Conservation (phyloP, 2,113 vertebrate genomes). For the Amblyornis subalaris region DNA sequence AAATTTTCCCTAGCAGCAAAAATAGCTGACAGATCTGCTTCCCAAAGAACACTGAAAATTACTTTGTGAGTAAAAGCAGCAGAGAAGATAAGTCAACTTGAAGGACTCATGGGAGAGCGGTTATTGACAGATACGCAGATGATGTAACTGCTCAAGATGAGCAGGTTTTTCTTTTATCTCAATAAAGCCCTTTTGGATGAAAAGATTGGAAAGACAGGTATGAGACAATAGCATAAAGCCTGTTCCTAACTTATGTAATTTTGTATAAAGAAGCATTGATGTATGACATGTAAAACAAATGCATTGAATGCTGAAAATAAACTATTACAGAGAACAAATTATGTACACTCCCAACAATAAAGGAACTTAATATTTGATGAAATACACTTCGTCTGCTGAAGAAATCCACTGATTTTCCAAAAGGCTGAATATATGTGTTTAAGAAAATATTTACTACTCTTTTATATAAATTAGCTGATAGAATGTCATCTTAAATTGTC, state of each 20-base stretch:
- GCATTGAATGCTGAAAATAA: conserved; percentile 18
- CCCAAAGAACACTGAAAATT: conserved; percentile 42
- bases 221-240: conserved; percentile 27
- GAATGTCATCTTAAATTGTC: background rate
- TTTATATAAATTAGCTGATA: background rate
- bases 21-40: conserved; percentile 40
- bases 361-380: conserved; percentile 23
- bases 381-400: conserved; percentile 15
- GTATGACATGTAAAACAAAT: conserved; percentile 35
- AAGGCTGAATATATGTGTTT: background rate
- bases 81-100: background rate
- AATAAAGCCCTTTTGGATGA: conserved; percentile 26
- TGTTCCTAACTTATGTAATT: conserved; percentile 47
- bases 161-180: conserved; percentile 50
- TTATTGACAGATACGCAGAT: conserved; percentile 19
- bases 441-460: background rate
- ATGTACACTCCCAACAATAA: background rate
- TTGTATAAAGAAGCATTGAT: conserved; percentile 13
- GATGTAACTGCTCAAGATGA: conserved; percentile 31
- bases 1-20: conserved; percentile 27
- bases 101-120: background rate
- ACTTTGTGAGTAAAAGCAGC: conserved; percentile 5
- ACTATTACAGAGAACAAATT: conserved; percentile 21
- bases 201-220: conserved; percentile 32
- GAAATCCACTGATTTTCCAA: background rate